These are phyloP conservation scores for Cephalopterus ornatus DNA, from an alignment of 2,113 vertebrate genomes.

Conservation along the genomic window DNA sequence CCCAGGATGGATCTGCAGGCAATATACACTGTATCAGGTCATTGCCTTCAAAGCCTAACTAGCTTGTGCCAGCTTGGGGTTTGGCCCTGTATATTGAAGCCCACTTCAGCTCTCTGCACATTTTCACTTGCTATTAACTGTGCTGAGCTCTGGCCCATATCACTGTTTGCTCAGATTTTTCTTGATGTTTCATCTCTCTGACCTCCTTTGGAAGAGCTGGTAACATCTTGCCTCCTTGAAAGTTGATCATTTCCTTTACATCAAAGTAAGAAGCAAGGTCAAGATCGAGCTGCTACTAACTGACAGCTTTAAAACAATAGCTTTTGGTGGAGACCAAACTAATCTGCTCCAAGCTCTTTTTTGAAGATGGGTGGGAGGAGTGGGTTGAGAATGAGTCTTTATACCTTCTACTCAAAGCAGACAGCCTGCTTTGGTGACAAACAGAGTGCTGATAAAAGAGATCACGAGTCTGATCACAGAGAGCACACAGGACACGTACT, in stretches of 20 bases:
- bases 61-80: background rate
- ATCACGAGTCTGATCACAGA: background rate
- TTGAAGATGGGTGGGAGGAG: background rate
- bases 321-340: background rate
- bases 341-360: background rate
- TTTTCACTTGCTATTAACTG: background rate
- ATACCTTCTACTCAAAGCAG: background rate
- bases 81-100: background rate
- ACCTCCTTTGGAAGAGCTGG: background rate
- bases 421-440: background rate
- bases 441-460: background rate
- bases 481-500: background rate
- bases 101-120: background rate
- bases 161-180: background rate
- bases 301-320: constrained; percentile 22
- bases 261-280: constrained; percentile 8
- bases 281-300: background rate
- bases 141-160: background rate
- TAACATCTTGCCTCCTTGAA: background rate
- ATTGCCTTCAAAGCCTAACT: background rate
- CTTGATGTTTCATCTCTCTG: background rate
- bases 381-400: background rate
- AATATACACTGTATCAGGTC: background rate
- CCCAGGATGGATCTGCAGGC: background rate
- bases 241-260: background rate